Base-by-base conservation (phyloP, 2,888 invertebrate genomes). In the Ochropleura leucogaster region DNA sequence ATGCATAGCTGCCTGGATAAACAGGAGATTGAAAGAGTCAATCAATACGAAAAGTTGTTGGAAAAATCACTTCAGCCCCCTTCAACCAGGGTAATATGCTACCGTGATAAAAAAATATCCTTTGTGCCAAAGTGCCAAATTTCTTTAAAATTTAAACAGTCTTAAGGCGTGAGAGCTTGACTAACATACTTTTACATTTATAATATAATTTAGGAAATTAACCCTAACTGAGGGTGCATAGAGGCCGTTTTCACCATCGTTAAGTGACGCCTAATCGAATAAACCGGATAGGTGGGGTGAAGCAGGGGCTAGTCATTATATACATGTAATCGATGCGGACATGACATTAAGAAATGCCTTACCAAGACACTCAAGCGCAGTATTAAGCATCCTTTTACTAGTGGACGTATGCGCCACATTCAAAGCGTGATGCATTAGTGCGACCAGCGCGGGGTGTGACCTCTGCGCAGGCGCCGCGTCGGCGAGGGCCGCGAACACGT, bases 291-390 rank as follows among this genome's bases (percentile, higher is more conserved):
- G 51, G 5, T 20, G 53, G 5, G 10, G 20, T 5, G 5, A n/a
- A 20, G 12, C 20, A 10, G 53, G 20, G 2, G 53, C 5, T 20
- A 5, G n/a, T 55, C 20, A 5, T n/a, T 53, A n/a, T n/a, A 4
- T 55, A 12, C 5, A 10, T 10, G n/a, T 8, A 59, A 16, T 59
- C 18, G 1, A 4, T 59, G 16, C 40, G 16, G 18, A 65, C 18
- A 16, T 16, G 6, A 30, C 5, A 30, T 1, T 6, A 30, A 18
- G 16, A 60, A 46, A n/a, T 4, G 16, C 82, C 92, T 89, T 86
- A 97, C 98, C 98, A 68, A 98, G 97, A 70, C 98, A 98, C 89
- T 98, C 98, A 65, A 98, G 96, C 16, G 98, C 97, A 0, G 98
- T 98, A 51, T 97, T 97, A 68, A 98, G 95, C 64, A 98, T 90